Evolutionary conservation across 1,140 invertebrate species (phyloP).

Genomic region (Drosophila sp.): DNA sequence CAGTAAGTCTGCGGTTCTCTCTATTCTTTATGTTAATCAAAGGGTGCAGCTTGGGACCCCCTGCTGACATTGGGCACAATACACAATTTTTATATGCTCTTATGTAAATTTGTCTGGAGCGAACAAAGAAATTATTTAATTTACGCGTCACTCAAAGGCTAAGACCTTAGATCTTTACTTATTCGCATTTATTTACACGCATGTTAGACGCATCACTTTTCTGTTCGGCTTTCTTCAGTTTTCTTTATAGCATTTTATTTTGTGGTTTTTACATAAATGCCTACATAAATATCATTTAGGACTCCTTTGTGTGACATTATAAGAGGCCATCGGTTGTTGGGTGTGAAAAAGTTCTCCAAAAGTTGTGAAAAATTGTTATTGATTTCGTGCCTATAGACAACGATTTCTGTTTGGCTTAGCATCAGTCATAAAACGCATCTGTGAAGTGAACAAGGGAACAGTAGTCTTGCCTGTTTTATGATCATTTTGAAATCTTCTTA

Average conservation of each 20-base stretch:
- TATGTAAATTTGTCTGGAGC: constrained; percentile 62
- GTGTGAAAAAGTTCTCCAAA: constrained; percentile 48
- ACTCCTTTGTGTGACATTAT: constrained; percentile 62
- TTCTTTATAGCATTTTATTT: constrained; percentile 49
- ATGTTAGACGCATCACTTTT: constrained; percentile 58
- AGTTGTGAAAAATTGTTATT: constrained; percentile 79
- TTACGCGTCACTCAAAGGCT: constrained; percentile 57
- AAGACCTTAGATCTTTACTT: constrained; percentile 23
- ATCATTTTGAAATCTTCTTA: constrained; percentile 33
- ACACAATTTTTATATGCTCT: constrained; percentile 56
- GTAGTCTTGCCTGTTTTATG: constrained; percentile 47
- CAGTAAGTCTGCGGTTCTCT: constrained; percentile 44
- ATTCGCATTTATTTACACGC: constrained; percentile 81
- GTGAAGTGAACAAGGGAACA: constrained; percentile 13
- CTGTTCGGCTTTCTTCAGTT: constrained; percentile 36
- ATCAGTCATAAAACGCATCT: constrained; percentile 32
- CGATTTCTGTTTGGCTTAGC: constrained; percentile 6
- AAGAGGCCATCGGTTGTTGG: constrained; percentile 43
- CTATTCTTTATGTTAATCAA: constrained; percentile 46
- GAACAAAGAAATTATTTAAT: constrained; percentile 80
- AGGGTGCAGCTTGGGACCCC: constrained; percentile 35
- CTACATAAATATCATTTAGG: constrained; percentile 74
- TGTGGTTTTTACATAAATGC: constrained; percentile 69
- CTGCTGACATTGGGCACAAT: constrained; percentile 53
- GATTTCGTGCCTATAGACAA: constrained; percentile 53